phyloP scores from a whole-genome alignment of 2,888 invertebrate species.

The Ferdinandea cuprea region DNA sequence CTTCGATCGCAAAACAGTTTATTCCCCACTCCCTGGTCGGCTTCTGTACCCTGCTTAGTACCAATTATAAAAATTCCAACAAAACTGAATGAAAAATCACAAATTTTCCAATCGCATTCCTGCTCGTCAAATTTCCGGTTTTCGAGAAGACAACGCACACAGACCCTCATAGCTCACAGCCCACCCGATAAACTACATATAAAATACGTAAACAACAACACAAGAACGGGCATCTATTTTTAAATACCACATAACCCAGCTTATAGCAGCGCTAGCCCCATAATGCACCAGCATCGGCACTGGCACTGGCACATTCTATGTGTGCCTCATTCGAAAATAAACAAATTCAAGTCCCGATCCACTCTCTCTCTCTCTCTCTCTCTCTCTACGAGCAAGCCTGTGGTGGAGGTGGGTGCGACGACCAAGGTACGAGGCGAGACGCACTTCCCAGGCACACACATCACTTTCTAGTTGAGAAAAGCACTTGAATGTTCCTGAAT shows the following conservation, averaged over 20 bases:
- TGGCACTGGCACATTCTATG: conserved; percentile 12
- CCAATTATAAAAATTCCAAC: not conserved
- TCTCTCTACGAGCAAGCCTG: not conserved
- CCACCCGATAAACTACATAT: conserved; percentile 18
- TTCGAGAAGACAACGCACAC: not conserved
- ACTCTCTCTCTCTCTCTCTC: not conserved
- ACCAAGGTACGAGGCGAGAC: not conserved
- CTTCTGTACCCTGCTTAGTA: too few relatives aligned
- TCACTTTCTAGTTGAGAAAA: conserved; percentile 19
- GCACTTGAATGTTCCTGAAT: conserved; percentile 63
- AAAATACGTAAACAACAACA: conserved; percentile 58
- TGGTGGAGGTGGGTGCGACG: not conserved
- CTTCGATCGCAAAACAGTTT: too few relatives aligned
- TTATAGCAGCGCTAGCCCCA: conserved; percentile 1
- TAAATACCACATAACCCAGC: conserved; percentile 27
- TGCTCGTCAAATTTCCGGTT: conserved; percentile 19
- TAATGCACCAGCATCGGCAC: not conserved
- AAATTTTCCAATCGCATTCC: conserved; percentile 31
- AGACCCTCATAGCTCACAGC: not conserved
- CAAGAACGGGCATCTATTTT: conserved; percentile 51
- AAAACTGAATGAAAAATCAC: conserved; percentile 18
- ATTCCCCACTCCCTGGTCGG: too few relatives aligned
- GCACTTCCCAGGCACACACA: conserved; percentile 19
- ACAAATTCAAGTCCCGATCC: conserved; percentile 36
- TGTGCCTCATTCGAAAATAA: conserved; percentile 57